phyloP scores from a whole-genome alignment of 2,113 vertebrate species.

The Turdus rufiventris region DNA sequence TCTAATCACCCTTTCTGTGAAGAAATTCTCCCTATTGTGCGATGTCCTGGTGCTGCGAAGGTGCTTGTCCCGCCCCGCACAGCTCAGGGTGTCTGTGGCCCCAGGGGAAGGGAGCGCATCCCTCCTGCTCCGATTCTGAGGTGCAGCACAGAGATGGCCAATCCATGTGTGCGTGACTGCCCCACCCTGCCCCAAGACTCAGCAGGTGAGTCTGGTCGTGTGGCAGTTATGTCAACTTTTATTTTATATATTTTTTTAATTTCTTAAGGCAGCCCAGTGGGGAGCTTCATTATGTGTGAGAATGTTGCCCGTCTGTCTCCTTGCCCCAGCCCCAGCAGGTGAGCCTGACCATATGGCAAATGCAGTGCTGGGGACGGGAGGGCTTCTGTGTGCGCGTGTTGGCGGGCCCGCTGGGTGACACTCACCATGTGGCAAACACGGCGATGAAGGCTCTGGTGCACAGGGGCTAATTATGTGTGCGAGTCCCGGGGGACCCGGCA shows the following conservation, averaged over 20 bases:
- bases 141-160: not conserved
- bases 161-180: not conserved
- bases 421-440: slow-evolving; percentile 37
- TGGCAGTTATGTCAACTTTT: not conserved
- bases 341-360: slow-evolving; percentile 49
- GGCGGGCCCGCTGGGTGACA: slow-evolving; percentile 2
- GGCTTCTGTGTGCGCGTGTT: not conserved
- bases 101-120: not conserved
- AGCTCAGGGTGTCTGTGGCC: too few relatives aligned
- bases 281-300: slow-evolving; percentile 18
- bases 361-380: not conserved
- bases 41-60: not conserved
- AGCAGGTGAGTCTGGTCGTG: not conserved
- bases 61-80: fast-evolving
- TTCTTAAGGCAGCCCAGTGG: slow-evolving; percentile 22
- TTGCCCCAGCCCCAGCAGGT: slow-evolving; percentile 20
- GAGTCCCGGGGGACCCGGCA: not conserved
- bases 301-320: slow-evolving; percentile 37
- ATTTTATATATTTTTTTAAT: not conserved
- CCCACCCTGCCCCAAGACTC: not conserved
- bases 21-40: not conserved
- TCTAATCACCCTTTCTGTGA: not conserved
- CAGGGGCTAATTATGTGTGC: slow-evolving; percentile 8
- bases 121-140: not conserved
- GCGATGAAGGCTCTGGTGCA: not conserved